phyloP scores from a whole-genome alignment of 2,888 invertebrate species.

The Drosophila macrothrix region DNA sequence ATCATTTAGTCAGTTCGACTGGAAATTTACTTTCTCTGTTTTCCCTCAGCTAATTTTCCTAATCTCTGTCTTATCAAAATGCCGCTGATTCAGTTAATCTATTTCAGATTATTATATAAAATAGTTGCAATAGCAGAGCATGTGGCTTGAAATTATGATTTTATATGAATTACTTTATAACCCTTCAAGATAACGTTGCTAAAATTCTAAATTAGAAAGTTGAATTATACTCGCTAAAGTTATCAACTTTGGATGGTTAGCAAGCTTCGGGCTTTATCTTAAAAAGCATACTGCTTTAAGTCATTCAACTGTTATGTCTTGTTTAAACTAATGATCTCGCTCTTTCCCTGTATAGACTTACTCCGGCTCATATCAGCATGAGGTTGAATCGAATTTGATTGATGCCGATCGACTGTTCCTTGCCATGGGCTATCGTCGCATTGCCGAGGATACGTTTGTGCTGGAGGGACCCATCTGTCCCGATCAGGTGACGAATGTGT shows the following conservation, averaged over 20 bases:
- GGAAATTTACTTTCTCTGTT: background rate
- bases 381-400: constrained; percentile 92
- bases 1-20: no score
- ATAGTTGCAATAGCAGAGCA: background rate
- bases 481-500: constrained; percentile 91
- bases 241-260: background rate
- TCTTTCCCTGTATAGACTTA: constrained; percentile 88
- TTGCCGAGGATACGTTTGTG: constrained; percentile 86
- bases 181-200: background rate
- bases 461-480: constrained; percentile 92
- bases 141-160: background rate
- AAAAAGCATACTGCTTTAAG: background rate
- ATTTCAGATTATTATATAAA: background rate
- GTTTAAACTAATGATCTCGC: background rate
- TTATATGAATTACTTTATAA: background rate
- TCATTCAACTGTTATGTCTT: background rate
- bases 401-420: constrained; percentile 92
- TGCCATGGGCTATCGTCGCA: constrained; percentile 92
- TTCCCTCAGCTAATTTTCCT: background rate
- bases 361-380: constrained; percentile 95
- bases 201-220: background rate
- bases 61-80: background rate
- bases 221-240: background rate
- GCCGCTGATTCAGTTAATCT: background rate
- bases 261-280: background rate